Base-by-base conservation (phyloP, 92 coral and sea anemone genomes). In the Umimayanthus kanabou region DNA sequence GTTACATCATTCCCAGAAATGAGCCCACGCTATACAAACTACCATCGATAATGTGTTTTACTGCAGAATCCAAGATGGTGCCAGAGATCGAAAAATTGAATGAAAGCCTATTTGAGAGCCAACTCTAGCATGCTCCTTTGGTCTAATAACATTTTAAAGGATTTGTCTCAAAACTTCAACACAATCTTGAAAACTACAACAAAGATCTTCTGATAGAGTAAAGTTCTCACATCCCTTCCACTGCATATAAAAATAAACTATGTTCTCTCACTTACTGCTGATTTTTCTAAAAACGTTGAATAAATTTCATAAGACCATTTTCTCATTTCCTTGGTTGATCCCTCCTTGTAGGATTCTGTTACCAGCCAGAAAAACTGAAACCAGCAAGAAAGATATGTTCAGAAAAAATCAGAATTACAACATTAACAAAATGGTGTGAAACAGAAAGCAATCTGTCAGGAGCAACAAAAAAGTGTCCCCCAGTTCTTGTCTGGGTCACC, bases 301-400 rank as follows among this genome's bases (percentile, higher is more conserved):
- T 95, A 97, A 67, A 97, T 97, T 89, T 97, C 99, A 73, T 97
- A 97, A 5, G 96, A 92, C 99, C 99, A 97, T 88, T 94, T 97
- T 85, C 91, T 92, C 99, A 97, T 97, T 85, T 97, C 99, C 81
- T 95, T 97, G 43, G 82, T 49, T 50, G 96, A 95, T 47, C 99
- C 99, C 26, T 97, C 99, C 88, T 93, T 91, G 91, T 97, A 96
- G 23, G 98, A 94, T 61, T 97, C 99, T 55, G 98, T 97, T 25
- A 97, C 99, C 88, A 97, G 90, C 99, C 99, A 97, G 91, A 97
- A 97, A 72, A 97, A 95, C 99, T 97, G 79, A 20, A 90, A 67
- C 81, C 37, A 82, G 4, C 37, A 73, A 61, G 73, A 81, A 55
- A 33, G 16, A 75, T 42, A 28, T 10, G 61, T 33, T n/a, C n/a